Base-by-base conservation (phyloP, 2,113 vertebrate species). In the Brachyhypopomus gauderio region DNA sequence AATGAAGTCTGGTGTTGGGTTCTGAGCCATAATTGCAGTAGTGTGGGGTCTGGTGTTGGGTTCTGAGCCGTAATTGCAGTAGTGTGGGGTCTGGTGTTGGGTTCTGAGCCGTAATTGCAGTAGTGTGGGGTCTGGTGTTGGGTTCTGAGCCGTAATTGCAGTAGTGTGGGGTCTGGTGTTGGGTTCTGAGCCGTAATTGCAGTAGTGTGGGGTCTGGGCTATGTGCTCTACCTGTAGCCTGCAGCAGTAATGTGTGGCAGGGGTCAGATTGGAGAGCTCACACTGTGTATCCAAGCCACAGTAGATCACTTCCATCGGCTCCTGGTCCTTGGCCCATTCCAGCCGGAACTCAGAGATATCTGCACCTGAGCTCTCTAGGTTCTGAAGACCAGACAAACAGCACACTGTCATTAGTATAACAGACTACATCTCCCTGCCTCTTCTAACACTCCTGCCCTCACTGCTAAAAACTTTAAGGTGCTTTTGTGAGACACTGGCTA, bases 301-400 rank as follows among this genome's bases (percentile, higher is more conserved):
- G 79, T 98, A 98, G 19, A 93, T 88, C 9, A 96, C 92, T 86
- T 98, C 95, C 89, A 96, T 93, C 78, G 93, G 92, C 1, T 95
- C 95, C 17, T 96, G 95, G 85, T 96, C 96, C 52, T 89, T 88
- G 84, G 95, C 95, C 97, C 97, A 99, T 83, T 98, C 97, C 91
- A 99, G 88, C 84, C 95, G 94, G 89, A 97, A 99, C 87, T 96
- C 97, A 0, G 97, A 96, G 89, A 99, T 95, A 88, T 98, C 97
- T 1, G 95, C 93, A 38, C 96, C 97, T n/a, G 94, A 96, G 83
- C 94, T 96, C 82, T 98, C 96, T 0, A 96, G 96, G 91, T 95
- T 96, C 97, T 99, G 92, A 16, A 72, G n/a, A 72, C 60, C 62
- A 87, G 69, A 86, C 82, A 85, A 5, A 82, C 4, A 77, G 9